Percentiles rank a stretch among this genome's conserved stretches.
These are phyloP conservation scores for Cepaea nemoralis DNA, from an alignment of 1,140 invertebrate species.

Conservation along the genomic window DNA sequence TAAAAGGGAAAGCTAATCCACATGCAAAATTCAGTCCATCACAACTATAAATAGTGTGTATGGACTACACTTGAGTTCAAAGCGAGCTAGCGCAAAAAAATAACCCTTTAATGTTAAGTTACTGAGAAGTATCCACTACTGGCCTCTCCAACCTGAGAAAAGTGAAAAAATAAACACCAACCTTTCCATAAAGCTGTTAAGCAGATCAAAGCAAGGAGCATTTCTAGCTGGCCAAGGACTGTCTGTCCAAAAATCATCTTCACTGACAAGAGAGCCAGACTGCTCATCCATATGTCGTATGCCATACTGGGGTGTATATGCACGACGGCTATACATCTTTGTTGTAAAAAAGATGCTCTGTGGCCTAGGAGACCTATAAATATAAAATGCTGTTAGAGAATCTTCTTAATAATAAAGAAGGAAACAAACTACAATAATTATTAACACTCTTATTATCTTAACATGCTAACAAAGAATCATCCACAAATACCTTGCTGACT, in stretches of 20 bases:
- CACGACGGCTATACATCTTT: conserved; percentile 70
- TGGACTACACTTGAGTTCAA: too few relatives aligned
- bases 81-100: too few relatives aligned
- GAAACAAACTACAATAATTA: too few relatives aligned
- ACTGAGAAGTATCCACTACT: too few relatives aligned
- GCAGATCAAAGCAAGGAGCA: conserved; percentile 68
- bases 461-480: too few relatives aligned
- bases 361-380: conserved; percentile 53
- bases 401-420: too few relatives aligned
- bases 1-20: too few relatives aligned
- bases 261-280: conserved; percentile 53
- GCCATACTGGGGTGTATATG: conserved; percentile 67
- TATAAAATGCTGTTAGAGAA: background rate
- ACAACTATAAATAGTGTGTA: too few relatives aligned
- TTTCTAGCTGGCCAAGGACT: conserved; percentile 72
- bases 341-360: conserved; percentile 62
- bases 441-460: too few relatives aligned
- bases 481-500: too few relatives aligned
- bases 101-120: too few relatives aligned
- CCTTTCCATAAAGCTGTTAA: conserved; percentile 73
- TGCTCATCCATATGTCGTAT: conserved; percentile 55
- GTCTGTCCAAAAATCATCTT: conserved; percentile 68
- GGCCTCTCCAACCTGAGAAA: background rate
- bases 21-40: too few relatives aligned
- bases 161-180: background rate